A percentile compares a stretch with the other conserved stretches of the same genome.
phyloP scores from a whole-genome alignment of 2,113 vertebrate genomes.

The Rhinogobius similis region DNA sequence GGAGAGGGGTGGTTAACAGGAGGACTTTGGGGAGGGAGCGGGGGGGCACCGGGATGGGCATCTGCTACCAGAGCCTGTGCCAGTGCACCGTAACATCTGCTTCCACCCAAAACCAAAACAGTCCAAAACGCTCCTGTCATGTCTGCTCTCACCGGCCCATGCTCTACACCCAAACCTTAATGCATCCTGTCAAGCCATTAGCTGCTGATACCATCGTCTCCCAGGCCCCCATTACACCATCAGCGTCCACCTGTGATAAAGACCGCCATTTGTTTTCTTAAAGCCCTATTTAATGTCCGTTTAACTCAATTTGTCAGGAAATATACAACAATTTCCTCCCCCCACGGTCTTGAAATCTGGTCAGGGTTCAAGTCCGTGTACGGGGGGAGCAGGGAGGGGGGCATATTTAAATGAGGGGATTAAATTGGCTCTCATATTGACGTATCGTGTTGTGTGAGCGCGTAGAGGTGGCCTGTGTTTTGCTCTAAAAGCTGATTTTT shows the following conservation, averaged over 20 bases:
- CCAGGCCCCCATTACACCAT: constrained; percentile 95
- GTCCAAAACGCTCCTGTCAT: constrained; percentile 91
- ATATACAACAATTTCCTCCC: constrained; percentile 99
- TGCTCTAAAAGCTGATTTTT: constrained; percentile 69
- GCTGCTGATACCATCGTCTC: constrained; percentile 93
- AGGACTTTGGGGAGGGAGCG: constrained; percentile 79
- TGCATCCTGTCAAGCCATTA: constrained; percentile 99
- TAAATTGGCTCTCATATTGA: constrained; percentile 70
- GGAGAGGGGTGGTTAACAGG: constrained; percentile 69
- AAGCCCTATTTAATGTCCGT: constrained; percentile 98
- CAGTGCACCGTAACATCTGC: constrained; percentile 97
- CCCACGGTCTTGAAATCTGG: constrained; percentile 90
- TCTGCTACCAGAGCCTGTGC: constrained; percentile 94
- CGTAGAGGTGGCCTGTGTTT: constrained; percentile 67
- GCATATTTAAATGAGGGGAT: constrained; percentile 91
- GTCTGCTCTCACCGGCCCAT: constrained; percentile 88
- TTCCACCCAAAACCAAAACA: constrained; percentile 82
- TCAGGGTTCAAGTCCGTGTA: constrained; percentile 86
- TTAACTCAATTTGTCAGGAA: constrained; percentile 99
- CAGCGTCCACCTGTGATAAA: constrained; percentile 99
- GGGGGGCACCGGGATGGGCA: constrained; percentile 89
- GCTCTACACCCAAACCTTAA: constrained; percentile 91
- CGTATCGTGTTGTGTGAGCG: constrained; percentile 57
- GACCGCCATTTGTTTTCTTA: constrained; percentile 99
- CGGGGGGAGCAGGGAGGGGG: not conserved